phyloP scores from a whole-genome alignment of 2,888 invertebrate species.

The Quadroppia sp. region DNA sequence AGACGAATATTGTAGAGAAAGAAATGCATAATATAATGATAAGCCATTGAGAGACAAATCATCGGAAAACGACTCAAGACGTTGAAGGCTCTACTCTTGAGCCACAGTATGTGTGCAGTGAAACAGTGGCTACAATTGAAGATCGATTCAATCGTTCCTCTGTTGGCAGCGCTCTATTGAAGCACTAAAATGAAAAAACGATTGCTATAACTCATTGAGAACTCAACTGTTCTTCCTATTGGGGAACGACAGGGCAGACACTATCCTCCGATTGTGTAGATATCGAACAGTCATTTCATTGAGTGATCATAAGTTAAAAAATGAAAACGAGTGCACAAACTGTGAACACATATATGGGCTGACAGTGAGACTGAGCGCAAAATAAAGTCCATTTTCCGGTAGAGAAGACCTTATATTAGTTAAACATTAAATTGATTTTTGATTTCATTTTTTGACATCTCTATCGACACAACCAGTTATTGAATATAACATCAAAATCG shows the following conservation, averaged over 20 bases:
- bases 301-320: conserved; percentile 22
- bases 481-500: too few species aligned
- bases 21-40: conserved; percentile 32
- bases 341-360: background rate
- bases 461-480: background rate
- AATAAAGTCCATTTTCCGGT: conserved; percentile 23
- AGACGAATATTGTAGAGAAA: background rate
- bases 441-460: background rate
- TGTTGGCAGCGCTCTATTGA: background rate
- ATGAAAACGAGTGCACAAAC: background rate
- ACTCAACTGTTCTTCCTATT: background rate
- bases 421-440: conserved; percentile 22
- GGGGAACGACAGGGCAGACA: background rate
- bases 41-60: conserved; percentile 32
- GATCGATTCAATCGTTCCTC: background rate
- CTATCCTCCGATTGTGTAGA: background rate
- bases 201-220: conserved; percentile 17
- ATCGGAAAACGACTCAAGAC: conserved; percentile 29
- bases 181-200: conserved; percentile 27
- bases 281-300: background rate
- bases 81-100: background rate
- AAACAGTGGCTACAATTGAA: conserved; percentile 3
- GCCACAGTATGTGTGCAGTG: background rate
- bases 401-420: background rate
- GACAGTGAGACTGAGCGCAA: background rate